Evolutionary conservation across 2,797 vertebrate genomes (phyloP).

Genomic region (Halcyon smyrnensis): DNA sequence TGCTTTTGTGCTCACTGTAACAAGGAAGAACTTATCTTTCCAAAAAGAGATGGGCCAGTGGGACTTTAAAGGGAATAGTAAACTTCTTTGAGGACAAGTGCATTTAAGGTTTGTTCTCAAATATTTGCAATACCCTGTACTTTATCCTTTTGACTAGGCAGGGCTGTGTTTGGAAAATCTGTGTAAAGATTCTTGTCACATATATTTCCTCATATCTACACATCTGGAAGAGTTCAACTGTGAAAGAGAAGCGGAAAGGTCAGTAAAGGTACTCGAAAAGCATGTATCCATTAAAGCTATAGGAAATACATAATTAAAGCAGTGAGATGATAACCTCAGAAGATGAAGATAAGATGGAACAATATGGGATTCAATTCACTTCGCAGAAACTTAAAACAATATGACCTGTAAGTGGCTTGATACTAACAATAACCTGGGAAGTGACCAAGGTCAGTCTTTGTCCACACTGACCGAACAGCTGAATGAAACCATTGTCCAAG

Average conservation of each 20-base stretch:
- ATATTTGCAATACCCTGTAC: neutral
- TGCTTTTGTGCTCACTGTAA: neutral
- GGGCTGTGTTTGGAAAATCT: neutral
- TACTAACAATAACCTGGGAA: neutral
- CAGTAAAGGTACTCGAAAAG: neutral
- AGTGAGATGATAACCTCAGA: neutral
- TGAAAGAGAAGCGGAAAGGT: neutral
- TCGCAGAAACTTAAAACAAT: neutral
- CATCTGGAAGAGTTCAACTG: neutral
- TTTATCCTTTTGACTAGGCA: neutral
- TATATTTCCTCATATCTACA: neutral
- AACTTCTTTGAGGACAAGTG: neutral
- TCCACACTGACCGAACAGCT: neutral
- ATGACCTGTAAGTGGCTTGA: neutral
- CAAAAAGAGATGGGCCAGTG: neutral
- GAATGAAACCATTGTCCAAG: neutral
- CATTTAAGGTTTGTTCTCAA: neutral
- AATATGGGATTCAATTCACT: neutral
- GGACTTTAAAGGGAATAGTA: neutral
- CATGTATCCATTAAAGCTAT: neutral
- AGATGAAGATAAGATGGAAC: neutral
- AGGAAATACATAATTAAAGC: neutral
- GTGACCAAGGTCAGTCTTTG: neutral
- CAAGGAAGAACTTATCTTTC: neutral
- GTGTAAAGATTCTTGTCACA: neutral